Conservation (phyloP, 2,888 invertebrate genomes). For the Encarsia formosa region DNA sequence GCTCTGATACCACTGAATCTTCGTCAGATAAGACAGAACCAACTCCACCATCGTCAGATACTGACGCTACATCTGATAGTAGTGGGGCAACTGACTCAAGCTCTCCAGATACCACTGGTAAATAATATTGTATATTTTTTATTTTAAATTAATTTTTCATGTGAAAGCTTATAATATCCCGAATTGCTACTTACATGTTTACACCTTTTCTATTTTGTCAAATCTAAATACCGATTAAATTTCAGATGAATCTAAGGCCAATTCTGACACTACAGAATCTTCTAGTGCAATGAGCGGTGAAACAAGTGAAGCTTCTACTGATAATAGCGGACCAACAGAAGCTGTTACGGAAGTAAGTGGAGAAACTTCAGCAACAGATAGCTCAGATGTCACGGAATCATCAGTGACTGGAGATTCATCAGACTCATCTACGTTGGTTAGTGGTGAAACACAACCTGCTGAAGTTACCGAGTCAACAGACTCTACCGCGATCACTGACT, state of each 20-base stretch:
- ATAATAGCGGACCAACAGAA: slow-evolving; percentile 27
- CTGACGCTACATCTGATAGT: slow-evolving; percentile 30
- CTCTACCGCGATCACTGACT: slow-evolving; percentile 20
- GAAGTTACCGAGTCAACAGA: slow-evolving; percentile 19
- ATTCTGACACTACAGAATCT: not conserved
- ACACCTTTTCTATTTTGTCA: too few species aligned
- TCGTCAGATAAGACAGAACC: slow-evolving; percentile 31
- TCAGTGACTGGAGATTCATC: slow-evolving; percentile 5
- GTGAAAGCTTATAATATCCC: too few species aligned
- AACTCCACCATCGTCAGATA: slow-evolving; percentile 26
- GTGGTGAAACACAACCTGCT: slow-evolving; percentile 8
- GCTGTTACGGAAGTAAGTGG: slow-evolving; percentile 27
- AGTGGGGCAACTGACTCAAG: slow-evolving; percentile 30
- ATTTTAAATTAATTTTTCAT: not conserved
- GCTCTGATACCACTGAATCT: slow-evolving; percentile 20
- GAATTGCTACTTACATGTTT: too few species aligned
- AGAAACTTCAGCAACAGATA: slow-evolving; percentile 28
- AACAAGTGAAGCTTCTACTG: slow-evolving; percentile 22
- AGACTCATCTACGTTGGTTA: slow-evolving; percentile 9
- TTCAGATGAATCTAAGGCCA: not conserved
- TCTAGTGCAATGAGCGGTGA: slow-evolving; percentile 9
- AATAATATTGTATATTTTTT: too few species aligned
- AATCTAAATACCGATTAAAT: too few species aligned
- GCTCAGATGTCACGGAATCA: slow-evolving; percentile 29
- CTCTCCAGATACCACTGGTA: slow-evolving; percentile 20